These are phyloP conservation scores for Myotis pilosus DNA, from an alignment of 2,797 vertebrate genomes.

Conservation along the genomic window DNA sequence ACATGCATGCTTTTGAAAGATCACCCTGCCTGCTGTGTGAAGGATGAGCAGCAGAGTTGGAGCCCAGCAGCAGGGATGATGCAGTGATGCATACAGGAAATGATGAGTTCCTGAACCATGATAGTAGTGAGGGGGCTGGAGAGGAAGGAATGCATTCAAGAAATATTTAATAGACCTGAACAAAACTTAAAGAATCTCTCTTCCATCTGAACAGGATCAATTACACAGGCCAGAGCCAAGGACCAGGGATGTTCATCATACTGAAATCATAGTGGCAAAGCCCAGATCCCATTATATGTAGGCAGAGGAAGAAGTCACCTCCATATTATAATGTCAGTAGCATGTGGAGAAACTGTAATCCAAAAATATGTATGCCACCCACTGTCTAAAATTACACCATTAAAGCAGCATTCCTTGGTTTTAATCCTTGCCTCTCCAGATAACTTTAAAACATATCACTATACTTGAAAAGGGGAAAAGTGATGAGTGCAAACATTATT, in stretches of 20 bases:
- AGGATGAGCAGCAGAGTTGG: neutral
- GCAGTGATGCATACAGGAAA: neutral
- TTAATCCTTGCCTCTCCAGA: slow-evolving; percentile 1
- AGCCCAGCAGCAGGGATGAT: neutral
- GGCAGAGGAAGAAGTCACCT: neutral
- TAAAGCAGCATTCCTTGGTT: slow-evolving; percentile 18
- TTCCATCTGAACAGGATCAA: neutral
- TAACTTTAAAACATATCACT: slow-evolving; percentile 25
- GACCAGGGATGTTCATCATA: neutral
- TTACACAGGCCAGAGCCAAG: neutral
- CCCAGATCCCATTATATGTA: neutral
- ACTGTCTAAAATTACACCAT: slow-evolving; percentile 26
- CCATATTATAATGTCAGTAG: slow-evolving; percentile 7
- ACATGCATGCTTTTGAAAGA: slow-evolving; percentile 23
- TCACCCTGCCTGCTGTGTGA: slow-evolving; percentile 23
- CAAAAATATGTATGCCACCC: slow-evolving; percentile 46
- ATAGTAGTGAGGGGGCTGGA: neutral
- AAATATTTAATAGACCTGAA: slow-evolving; percentile 38
- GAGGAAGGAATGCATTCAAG: neutral
- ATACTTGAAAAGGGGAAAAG: neutral
- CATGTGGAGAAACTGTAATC: neutral
- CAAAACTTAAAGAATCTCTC: slow-evolving; percentile 32
- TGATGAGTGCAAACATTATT: neutral
- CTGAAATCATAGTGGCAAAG: neutral
- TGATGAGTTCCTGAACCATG: slow-evolving; percentile 27